Evolutionary conservation across 2,797 vertebrate genomes (phyloP), one percentile per base, ranked within the genome.

Genomic region (Lacerta viridis): DNA sequence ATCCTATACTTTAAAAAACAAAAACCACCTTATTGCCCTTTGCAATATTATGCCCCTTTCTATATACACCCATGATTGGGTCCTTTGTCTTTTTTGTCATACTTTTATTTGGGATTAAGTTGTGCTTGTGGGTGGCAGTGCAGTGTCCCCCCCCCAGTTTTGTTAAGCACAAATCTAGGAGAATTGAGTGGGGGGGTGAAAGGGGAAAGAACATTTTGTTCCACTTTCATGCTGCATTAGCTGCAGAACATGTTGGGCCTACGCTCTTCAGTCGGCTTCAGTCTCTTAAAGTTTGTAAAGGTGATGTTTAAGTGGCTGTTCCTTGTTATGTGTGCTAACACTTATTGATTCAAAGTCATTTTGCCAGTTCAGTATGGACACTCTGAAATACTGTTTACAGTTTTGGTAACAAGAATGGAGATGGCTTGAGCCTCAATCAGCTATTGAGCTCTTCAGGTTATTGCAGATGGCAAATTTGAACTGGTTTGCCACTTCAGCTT

Each of bases 381-480:
- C 43, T 72, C 76, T 79, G 81, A 84, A 74, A 84, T 84, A 59
- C 33, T 74, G 69, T 84, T 87, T 83, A 27, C 27, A 27, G 20
- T 74, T 87, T 82, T 64, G 11, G 7, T 77, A 85, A 85, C 50
- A 75, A 41, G 74, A 41, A 78, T 78, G 27, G 43, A 80, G 4
- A 80, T 76, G 72, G 2, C 23, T 77, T 23, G 64, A 85, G 59
- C 68, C 27, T 39, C 33, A 87, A 39, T 43, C 41, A 85, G 43
- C 83, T 33, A 82, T 76, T 68, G 59, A 76, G 72, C 33, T 77
- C 81, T 55, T 83, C 43, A 83, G 43, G 61, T 82, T 83, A 50
- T 83, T 50, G n/a, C 59, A 83, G 87, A 76, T n/a, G 76, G 41
- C 72, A 77, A 88, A 77, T 77, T 78, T 83, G 80, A 69, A 43